A percentile compares a stretch with the other conserved stretches of the same genome.
phyloP scores from a whole-genome alignment of 2,888 invertebrate species.

The Xanthorhoe designata region DNA sequence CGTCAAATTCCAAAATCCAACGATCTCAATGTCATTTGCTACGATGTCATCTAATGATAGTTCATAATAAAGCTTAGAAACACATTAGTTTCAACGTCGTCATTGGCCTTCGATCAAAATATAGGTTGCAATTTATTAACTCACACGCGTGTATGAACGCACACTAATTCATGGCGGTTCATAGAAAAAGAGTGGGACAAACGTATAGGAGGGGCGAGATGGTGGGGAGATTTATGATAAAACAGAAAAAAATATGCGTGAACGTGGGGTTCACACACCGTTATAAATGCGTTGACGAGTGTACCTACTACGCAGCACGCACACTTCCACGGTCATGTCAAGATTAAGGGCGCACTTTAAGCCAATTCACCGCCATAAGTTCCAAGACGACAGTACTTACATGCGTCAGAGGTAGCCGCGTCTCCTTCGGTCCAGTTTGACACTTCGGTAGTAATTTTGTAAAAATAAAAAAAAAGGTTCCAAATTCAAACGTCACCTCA shows the following conservation, averaged over 20 bases:
- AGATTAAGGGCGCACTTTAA: constrained; percentile 68
- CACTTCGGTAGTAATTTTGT: constrained; percentile 84
- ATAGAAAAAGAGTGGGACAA: constrained; percentile 84
- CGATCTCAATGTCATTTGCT: neutral
- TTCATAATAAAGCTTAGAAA: constrained; percentile 3
- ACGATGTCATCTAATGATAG: neutral
- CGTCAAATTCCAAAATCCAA: neutral
- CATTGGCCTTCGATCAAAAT: constrained; percentile 83
- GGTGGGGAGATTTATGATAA: constrained; percentile 73
- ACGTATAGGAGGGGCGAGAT: constrained; percentile 72
- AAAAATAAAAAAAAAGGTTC: constrained; percentile 71
- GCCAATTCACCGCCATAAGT: constrained; percentile 33
- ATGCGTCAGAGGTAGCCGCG: constrained; percentile 84
- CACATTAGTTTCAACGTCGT: constrained; percentile 46
- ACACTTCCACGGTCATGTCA: constrained; percentile 63
- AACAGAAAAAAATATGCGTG: constrained; percentile 82
- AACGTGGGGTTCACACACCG: constrained; percentile 68
- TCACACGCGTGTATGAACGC: constrained; percentile 67
- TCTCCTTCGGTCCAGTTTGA: constrained; percentile 85
- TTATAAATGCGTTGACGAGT: constrained; percentile 52
- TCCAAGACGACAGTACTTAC: constrained; percentile 63
- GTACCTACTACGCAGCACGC: constrained; percentile 53
- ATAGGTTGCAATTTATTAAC: constrained; percentile 83
- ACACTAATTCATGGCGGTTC: constrained; percentile 60
- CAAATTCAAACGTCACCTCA: constrained; percentile 75